Evolutionary conservation across 2,888 invertebrate species (phyloP), one percentile per base, ranked within the genome.

Genomic region (Diplazon laetatorius): DNA sequence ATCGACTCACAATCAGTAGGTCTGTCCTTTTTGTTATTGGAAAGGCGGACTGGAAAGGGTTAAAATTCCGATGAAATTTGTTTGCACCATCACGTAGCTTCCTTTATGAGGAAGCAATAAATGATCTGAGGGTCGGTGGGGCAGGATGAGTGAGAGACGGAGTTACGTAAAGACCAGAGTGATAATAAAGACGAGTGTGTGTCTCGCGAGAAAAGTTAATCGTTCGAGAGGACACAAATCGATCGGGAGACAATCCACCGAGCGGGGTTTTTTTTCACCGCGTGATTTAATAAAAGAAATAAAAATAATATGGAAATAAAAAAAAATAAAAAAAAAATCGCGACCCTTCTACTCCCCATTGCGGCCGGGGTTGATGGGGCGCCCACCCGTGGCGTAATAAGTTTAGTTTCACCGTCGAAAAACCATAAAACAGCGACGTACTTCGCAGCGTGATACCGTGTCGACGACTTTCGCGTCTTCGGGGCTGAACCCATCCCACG

Each of bases 251-350:
- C 44, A 6, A 46, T 46, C 35, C 57, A n/a, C 57, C 35, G 35
- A 85, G 84, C 37, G 80, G 77, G 82, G 82, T 84, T 82, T 86
- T 85, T 84, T 82, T 86, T 85, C 82, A 83, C 85, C 86, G 88
- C 86, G 86, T 89, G 87, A 89, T 89, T 89, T 87, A 88, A 89
- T 89, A 88, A 89, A 89, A n/a, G n/a, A n/a, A n/a, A n/a, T n/a
- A n/a, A n/a, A n/a, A n/a, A n/a, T n/a, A n/a, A n/a, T n/a, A n/a
- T n/a, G n/a, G n/a, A n/a, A n/a, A n/a, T n/a, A n/a, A n/a, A n/a
- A n/a, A n/a, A n/a, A n/a, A n/a, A n/a, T n/a, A n/a, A n/a, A n/a
- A n/a, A n/a, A n/a, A 89, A 86, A 65, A 55, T 76, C 66, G 20
- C 20, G 73, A 57, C 44, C 68, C 66, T 69, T 73, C 72, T 65